Conservation (phyloP, 1,140 invertebrate genomes). For the Diuraphis noxia region DNA sequence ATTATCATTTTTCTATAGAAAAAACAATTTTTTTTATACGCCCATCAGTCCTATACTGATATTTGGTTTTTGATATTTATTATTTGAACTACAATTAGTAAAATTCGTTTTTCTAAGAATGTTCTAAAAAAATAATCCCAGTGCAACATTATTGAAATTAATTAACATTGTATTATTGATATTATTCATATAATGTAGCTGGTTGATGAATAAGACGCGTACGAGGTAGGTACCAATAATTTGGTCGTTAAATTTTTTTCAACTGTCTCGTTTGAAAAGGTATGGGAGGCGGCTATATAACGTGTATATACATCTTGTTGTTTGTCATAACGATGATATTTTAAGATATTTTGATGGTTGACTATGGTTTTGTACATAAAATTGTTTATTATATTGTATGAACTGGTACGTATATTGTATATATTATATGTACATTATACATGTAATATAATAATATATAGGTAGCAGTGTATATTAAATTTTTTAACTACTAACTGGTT, state of each 20-base stretch:
- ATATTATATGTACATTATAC: not conserved
- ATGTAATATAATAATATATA: not conserved
- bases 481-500: not conserved
- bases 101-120: not conserved
- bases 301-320: not conserved
- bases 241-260: not conserved
- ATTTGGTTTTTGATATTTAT: not conserved
- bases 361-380: not conserved
- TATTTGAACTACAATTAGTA: no score
- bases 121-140: not conserved
- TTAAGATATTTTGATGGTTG: not conserved
- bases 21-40: not conserved
- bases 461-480: not conserved
- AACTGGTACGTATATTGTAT: not conserved
- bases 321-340: not conserved
- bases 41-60: no score
- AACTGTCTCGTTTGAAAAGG: not conserved
- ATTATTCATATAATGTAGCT: not conserved
- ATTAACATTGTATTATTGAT: not conserved
- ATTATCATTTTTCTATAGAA: not conserved
- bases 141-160: not conserved
- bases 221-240: not conserved
- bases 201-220: not conserved
- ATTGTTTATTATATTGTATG: not conserved
- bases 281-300: no score